Evolutionary conservation across 2,797 vertebrate species (phyloP).

Genomic region (Aplochiton taeniatus): DNA sequence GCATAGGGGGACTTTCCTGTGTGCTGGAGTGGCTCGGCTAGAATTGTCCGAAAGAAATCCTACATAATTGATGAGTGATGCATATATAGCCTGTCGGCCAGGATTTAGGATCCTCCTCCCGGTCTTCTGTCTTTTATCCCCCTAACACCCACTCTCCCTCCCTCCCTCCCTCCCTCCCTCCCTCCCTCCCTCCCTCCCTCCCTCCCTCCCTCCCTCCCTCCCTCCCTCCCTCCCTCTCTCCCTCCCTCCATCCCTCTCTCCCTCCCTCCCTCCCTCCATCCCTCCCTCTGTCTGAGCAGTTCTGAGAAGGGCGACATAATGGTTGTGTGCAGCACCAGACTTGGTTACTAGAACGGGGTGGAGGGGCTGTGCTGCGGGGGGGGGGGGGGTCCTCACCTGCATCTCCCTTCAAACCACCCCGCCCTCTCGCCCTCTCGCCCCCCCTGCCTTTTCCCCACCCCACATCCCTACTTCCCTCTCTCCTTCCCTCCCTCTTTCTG

Average conservation of each 20-base stretch:
- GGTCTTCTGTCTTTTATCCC: slow-evolving; percentile 5
- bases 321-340: too few relatives aligned
- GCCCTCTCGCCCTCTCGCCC: slow-evolving; percentile 18
- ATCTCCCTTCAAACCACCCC: slow-evolving; percentile 18
- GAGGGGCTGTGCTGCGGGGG: too few relatives aligned
- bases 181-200: neutral
- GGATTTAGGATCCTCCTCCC: slow-evolving; percentile 1
- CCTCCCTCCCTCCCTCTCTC: neutral
- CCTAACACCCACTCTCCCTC: too few relatives aligned
- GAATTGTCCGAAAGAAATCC: slow-evolving; percentile 1
- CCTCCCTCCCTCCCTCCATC: neutral
- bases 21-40: slow-evolving; percentile 11
- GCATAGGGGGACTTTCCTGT: neutral
- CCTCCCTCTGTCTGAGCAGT: neutral
- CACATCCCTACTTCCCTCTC: slow-evolving; percentile 28
- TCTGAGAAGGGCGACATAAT: too few relatives aligned
- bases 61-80: slow-evolving; percentile 27
- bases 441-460: slow-evolving; percentile 29
- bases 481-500: slow-evolving; percentile 17
- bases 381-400: too few relatives aligned
- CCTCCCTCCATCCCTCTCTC: neutral
- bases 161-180: neutral
- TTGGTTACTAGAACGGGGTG: too few relatives aligned
- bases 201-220: neutral
- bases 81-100: slow-evolving; percentile 9